Conservation (phyloP, 2,113 vertebrate genomes). For the Rhinopithecus roxellana region DNA sequence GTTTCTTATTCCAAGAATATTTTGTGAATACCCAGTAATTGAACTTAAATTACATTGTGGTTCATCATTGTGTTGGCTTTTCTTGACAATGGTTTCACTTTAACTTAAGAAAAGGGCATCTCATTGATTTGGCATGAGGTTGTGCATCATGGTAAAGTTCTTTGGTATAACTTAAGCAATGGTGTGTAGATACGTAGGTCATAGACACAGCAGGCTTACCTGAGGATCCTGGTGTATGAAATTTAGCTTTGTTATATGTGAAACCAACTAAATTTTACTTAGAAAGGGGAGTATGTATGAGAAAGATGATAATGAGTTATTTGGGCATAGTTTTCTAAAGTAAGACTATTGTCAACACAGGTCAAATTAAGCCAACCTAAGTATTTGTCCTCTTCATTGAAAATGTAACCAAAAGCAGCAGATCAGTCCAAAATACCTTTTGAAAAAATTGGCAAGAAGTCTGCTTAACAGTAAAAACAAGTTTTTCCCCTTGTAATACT, state of each 20-base stretch:
- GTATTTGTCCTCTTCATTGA: conserved; percentile 19
- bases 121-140: neutral
- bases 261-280: conserved; percentile 59
- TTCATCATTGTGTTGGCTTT: conserved; percentile 63
- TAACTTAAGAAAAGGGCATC: neutral
- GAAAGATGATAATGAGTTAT: conserved; percentile 42
- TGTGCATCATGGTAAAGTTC: neutral
- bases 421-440: conserved; percentile 48
- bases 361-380: conserved; percentile 61
- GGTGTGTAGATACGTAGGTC: neutral
- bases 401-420: conserved; percentile 59
- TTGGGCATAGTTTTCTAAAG: conserved; percentile 57
- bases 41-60: conserved; percentile 70
- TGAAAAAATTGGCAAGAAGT: conserved; percentile 65
- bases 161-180: conserved; percentile 23
- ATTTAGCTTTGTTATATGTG: neutral
- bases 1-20: conserved; percentile 67
- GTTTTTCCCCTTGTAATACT: conserved; percentile 78
- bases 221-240: conserved; percentile 21
- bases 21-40: conserved; percentile 63
- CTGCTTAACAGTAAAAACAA: conserved; percentile 52
- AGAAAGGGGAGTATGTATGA: neutral
- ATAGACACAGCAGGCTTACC: neutral
- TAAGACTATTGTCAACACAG: conserved; percentile 65
- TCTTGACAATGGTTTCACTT: conserved; percentile 75